Conservation (phyloP, 2,888 invertebrate genomes). For the Parnassius glacialis region DNA sequence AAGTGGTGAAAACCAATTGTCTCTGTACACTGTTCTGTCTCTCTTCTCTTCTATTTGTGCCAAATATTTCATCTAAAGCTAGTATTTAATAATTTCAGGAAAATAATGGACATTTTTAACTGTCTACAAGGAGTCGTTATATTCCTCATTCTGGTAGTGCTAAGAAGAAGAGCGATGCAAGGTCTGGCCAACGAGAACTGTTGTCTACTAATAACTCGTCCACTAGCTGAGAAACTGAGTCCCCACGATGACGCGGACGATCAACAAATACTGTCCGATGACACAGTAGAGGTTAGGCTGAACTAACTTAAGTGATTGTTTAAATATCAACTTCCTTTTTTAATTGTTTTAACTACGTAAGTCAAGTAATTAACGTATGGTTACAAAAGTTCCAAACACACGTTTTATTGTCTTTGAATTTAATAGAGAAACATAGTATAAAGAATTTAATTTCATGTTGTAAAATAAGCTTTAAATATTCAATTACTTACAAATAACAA, state of each 20-base stretch:
- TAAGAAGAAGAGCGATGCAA: conserved; percentile 77
- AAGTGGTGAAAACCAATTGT: too few species aligned
- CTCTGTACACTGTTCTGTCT: too few species aligned
- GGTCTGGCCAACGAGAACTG: conserved; percentile 70
- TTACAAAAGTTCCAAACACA: background rate
- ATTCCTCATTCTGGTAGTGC: conserved; percentile 81
- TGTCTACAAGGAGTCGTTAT: conserved; percentile 83
- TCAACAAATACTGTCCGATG: conserved; percentile 61
- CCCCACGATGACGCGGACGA: conserved; percentile 68
- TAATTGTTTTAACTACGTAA: background rate
- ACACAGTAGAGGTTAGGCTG: conserved; percentile 70
- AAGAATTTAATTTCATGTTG: background rate
- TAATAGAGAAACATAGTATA: background rate
- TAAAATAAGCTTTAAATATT: background rate
- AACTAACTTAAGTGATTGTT: conserved; percentile 43
- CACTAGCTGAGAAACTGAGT: conserved; percentile 60
- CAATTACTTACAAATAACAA: too few species aligned
- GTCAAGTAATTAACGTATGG: conserved; percentile 2
- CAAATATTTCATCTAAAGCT: too few species aligned
- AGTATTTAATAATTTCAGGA: conserved; percentile 62
- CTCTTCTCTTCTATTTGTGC: too few species aligned
- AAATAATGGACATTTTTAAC: conserved; percentile 83
- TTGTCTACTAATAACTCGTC: conserved; percentile 52
- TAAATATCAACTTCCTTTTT: background rate
- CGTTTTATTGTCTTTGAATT: too few species aligned